Evolutionary conservation across 2,888 invertebrate species (phyloP), one percentile per base, ranked within the genome.

Genomic region (Ariolimax columbianus): DNA sequence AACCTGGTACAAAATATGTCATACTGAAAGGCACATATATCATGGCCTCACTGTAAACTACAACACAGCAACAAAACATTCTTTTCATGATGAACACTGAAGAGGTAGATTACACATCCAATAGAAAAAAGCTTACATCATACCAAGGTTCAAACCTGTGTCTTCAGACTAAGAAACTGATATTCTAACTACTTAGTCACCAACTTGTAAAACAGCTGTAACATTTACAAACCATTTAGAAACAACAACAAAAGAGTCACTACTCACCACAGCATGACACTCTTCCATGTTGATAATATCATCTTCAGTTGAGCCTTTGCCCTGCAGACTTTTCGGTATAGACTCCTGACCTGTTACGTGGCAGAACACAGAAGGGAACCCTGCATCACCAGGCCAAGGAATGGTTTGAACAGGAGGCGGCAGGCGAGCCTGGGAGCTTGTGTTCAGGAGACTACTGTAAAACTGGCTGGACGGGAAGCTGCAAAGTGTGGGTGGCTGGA

Each of bases 371-470:
- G 80, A 85, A 23, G 80, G 75, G 23, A 81, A 81, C 23, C 85
- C 84, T 14, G 75, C 81, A 40, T 81, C 68, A 14, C 81, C 80
- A 23, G 85, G 85, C 85, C 85, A 85, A 47, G 75, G 75, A 40
- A 85, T 77, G 36, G 85, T 77, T 1, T 36, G 51, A 38, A 68
- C 81, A 19, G 85, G 38, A 9, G 73, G 30, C 38, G 40, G 47
- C 43, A 75, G 59, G 17, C 38, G 73, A 17, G 77, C 70, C 36
- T 77, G 38, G 30, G 47, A 63, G n/a, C 77, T 81, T 43, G 85
- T 81, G 23, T 33, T 59, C 51, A 81, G 51, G 17, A 1, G 43
- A 36, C 68, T 33, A 26, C 33, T 23, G 38, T 85, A 85, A 43
- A 85, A 85, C 26, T 68, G 63, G 7, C 38, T 75, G 66, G 81